phyloP scores from a whole-genome alignment of 2,888 invertebrate species.

The Euproctis similis region DNA sequence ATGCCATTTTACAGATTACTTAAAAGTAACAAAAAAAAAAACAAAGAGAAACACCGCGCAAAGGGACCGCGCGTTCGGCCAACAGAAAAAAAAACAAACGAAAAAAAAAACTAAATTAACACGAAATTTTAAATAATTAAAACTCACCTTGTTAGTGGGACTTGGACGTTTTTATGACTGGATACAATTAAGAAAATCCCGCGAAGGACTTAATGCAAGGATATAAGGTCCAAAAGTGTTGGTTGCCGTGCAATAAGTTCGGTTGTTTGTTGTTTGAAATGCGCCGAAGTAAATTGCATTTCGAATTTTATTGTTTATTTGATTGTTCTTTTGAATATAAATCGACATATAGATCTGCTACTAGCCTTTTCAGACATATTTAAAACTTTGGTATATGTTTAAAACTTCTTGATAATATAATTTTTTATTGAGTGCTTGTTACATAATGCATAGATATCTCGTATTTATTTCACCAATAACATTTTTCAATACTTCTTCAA shows the following conservation, averaged over 20 bases:
- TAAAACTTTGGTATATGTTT: no score
- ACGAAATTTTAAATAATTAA: conserved; percentile 68
- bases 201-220: conserved; percentile 1
- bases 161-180: conserved; percentile 47
- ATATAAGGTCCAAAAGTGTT: conserved; percentile 5
- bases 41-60: conserved; percentile 46
- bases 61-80: conserved; percentile 45
- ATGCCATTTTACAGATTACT: conserved; percentile 71
- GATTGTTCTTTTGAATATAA: conserved; percentile 38
- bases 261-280: conserved; percentile 27
- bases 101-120: conserved; percentile 65
- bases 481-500: no score
- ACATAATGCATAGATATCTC: no score
- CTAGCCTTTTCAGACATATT: conserved; percentile 18
- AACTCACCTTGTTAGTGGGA: conserved; percentile 62
- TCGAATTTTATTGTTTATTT: conserved; percentile 64
- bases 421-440: no score
- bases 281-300: conserved; percentile 52
- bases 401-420: no score
- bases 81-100: no score
- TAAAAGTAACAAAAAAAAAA: conserved; percentile 52
- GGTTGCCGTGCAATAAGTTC: not conserved
- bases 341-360: conserved; percentile 26
- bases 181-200: not conserved
- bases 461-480: no score